Base-by-base conservation (phyloP, 1,140 invertebrate genomes). In the Ceratina japonica region DNA sequence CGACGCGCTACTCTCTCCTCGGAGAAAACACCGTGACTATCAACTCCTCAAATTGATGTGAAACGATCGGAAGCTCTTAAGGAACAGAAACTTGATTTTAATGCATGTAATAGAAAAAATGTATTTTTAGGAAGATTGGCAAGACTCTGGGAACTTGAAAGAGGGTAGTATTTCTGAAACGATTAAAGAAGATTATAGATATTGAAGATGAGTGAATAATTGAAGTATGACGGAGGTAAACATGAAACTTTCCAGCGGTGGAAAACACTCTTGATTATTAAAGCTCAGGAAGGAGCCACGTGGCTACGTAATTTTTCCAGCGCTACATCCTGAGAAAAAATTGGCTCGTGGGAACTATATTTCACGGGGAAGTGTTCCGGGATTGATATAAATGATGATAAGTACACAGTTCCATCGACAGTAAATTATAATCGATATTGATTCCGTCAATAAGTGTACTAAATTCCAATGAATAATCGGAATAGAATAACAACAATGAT, bases 351-450 rank as follows among this genome's bases (percentile, higher is more conserved):
- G 22, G 56, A 16, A 24, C 54, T 61, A 75, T 82, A 79, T 70
- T 72, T 85, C 71, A 79, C 0, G 8, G n/a, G 10, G 64, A 44
- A 16, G 8, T 13, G 72, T 79, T 69, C 51, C 56, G 20, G 5
- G 66, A 89, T 89, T 89, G 86, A 89, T 84, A 89, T 63, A 87
- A 89, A 89, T 71, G 87, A 87, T 74, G 8, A 27, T 7, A 12
- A 16, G 3, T 18, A 16, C 20, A 2, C 15, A 3, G 52, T 13
- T 22, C 20, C 58, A 73, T 80, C 52, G 82, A 84, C 58, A 44
- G 10, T 44, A 44, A 44, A 44, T 44, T 7, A 44, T 44, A 44
- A 44, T 10, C 37, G 5, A 44, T 44, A 44, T 44, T 44, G 37
- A 44, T 44, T 44, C 27, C 27, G 4, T 31, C 27, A 7, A 44